phyloP scores from a whole-genome alignment of 2,113 vertebrate genomes.

The Pelvicachromis taeniatus region DNA sequence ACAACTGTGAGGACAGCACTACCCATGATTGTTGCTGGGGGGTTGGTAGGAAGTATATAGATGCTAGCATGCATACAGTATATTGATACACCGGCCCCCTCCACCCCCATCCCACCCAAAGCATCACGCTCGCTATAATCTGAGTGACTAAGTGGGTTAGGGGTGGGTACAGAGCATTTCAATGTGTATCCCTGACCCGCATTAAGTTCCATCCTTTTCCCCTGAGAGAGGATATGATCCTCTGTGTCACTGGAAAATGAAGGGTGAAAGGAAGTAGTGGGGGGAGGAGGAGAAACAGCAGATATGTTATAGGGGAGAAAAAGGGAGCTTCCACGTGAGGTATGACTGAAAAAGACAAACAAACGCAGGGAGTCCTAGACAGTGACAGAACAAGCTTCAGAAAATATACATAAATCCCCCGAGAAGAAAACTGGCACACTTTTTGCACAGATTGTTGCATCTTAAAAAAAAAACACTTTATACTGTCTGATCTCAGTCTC shows the following conservation, averaged over 20 bases:
- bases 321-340: not conserved
- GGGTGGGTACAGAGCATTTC: slow-evolving; percentile 15
- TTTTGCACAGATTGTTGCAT: not conserved
- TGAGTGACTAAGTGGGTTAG: slow-evolving; percentile 42
- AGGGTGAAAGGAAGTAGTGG: slow-evolving; percentile 18
- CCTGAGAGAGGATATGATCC: slow-evolving; percentile 41
- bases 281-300: not conserved
- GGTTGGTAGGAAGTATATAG: not conserved
- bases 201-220: slow-evolving; percentile 43
- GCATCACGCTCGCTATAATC: not conserved
- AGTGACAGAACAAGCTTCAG: not conserved
- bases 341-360: not conserved
- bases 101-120: not conserved
- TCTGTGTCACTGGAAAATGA: slow-evolving; percentile 38
- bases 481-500: not conserved
- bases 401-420: not conserved
- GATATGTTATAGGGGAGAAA: not conserved
- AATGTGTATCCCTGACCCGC: slow-evolving; percentile 43
- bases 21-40: not conserved
- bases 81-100: not conserved
- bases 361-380: not conserved
- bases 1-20: not conserved
- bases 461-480: not conserved
- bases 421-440: not conserved
- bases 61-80: not conserved